Evolutionary conservation across 2,797 vertebrate genomes (phyloP).

Genomic region (Steatocranus sp.): DNA sequence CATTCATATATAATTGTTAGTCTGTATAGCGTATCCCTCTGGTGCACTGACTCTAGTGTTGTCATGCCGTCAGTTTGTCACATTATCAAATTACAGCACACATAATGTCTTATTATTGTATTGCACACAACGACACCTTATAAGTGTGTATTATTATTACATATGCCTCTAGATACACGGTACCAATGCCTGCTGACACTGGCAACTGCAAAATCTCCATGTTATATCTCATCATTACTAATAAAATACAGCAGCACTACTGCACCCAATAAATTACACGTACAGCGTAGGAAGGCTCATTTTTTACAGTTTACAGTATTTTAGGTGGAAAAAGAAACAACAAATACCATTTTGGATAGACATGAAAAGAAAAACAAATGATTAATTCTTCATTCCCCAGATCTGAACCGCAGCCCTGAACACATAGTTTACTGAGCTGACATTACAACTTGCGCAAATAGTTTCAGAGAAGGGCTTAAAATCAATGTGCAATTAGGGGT

Average conservation of each 20-base stretch:
- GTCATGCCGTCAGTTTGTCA: slow-evolving; percentile 1
- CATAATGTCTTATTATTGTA: background rate
- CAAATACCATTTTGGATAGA: background rate
- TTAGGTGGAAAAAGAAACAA: slow-evolving; percentile 13
- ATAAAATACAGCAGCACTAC: background rate
- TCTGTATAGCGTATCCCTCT: slow-evolving; percentile 11
- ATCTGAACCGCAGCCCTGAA: slow-evolving; percentile 34
- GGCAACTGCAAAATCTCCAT: slow-evolving; percentile 20
- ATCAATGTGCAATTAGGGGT: slow-evolving; percentile 69
- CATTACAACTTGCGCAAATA: slow-evolving; percentile 61
- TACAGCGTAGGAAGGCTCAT: background rate
- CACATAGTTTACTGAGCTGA: slow-evolving; percentile 61
- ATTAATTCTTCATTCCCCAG: slow-evolving; percentile 45
- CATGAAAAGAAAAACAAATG: slow-evolving; percentile 34
- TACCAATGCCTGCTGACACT: slow-evolving; percentile 33
- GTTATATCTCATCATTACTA: slow-evolving; percentile 4
- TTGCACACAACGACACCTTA: background rate
- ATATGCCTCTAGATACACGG: background rate
- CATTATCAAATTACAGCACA: background rate
- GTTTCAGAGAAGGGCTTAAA: slow-evolving; percentile 60
- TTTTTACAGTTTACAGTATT: background rate
- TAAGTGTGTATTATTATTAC: background rate
- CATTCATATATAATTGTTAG: slow-evolving; percentile 43
- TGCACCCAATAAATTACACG: background rate
- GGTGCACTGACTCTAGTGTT: background rate